Evolutionary conservation across 2,888 invertebrate genomes (phyloP).

Genomic region (Chymomyza caudatula): DNA sequence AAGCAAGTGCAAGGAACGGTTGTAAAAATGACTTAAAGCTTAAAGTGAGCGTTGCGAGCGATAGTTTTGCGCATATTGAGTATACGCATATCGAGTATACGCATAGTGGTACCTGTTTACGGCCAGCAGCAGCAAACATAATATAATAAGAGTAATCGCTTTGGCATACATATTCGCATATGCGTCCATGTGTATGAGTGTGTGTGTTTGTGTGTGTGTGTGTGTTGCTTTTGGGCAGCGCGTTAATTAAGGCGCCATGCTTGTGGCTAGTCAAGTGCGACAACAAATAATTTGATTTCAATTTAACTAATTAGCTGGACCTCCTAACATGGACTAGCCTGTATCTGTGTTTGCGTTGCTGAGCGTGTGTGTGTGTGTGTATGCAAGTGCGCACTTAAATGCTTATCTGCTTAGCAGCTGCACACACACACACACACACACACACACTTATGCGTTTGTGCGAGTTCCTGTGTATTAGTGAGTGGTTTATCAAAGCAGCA

Average conservation of each 20-base stretch:
- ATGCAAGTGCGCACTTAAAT: slow-evolving; percentile 43
- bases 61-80: background rate
- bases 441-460: background rate
- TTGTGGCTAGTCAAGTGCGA: slow-evolving; percentile 74
- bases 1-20: slow-evolving; percentile 1
- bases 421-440: slow-evolving; percentile 42
- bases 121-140: background rate
- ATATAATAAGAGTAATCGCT: slow-evolving; percentile 39
- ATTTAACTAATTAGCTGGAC: slow-evolving; percentile 75
- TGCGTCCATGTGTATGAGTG: background rate
- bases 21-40: background rate
- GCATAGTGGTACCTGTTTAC: background rate
- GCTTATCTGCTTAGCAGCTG: slow-evolving; percentile 63
- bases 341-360: background rate
- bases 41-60: background rate
- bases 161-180: background rate
- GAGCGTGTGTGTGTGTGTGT: slow-evolving; percentile 17
- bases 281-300: slow-evolving; percentile 77
- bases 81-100: no score
- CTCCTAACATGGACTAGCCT: slow-evolving; percentile 26
- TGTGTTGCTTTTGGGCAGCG: slow-evolving; percentile 36
- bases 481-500: slow-evolving; percentile 57
- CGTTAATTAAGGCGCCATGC: slow-evolving; percentile 71
- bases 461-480: slow-evolving; percentile 23
- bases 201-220: background rate